A percentile compares a stretch with the other conserved stretches of the same genome.
phyloP scores from a whole-genome alignment of 2,888 invertebrate genomes.

The Deladenus siricidicola region DNA sequence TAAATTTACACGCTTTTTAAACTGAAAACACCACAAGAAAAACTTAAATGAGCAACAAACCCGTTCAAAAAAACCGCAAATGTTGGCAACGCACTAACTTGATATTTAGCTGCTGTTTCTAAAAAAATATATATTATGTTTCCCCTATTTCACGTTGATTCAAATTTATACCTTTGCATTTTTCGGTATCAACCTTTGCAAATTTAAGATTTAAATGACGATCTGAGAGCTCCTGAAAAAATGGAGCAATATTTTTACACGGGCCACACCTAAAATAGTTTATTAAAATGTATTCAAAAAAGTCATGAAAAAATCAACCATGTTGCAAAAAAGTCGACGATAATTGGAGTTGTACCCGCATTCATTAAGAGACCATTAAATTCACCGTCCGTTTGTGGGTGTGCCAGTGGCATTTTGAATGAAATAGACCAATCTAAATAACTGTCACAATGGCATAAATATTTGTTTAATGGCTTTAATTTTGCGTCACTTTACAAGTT shows the following conservation, averaged over 20 bases:
- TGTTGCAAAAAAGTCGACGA: conserved; percentile 26
- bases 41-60: conserved; percentile 27
- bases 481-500: too few species aligned
- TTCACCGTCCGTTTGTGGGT: conserved; percentile 29
- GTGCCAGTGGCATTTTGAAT: conserved; percentile 41
- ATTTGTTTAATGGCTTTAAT: too few species aligned
- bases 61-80: conserved; percentile 80
- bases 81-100: conserved; percentile 93
- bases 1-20: too few species aligned
- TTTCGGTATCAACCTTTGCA: conserved; percentile 74
- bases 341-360: conserved; percentile 25
- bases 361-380: conserved; percentile 23
- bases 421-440: background rate
- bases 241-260: conserved; percentile 84
- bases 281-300: background rate
- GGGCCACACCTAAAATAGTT: conserved; percentile 74
- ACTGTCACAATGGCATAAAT: too few species aligned
- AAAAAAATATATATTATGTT: conserved; percentile 17
- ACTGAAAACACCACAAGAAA: too few species aligned
- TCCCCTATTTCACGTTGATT: too few species aligned
- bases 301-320: conserved; percentile 16
- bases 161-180: conserved; percentile 31
- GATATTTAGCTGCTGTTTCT: conserved; percentile 67
- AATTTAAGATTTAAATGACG: conserved; percentile 83
- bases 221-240: conserved; percentile 76